Base-by-base conservation (phyloP, 1,140 invertebrate genomes). In the Drosophila prosaltans region DNA sequence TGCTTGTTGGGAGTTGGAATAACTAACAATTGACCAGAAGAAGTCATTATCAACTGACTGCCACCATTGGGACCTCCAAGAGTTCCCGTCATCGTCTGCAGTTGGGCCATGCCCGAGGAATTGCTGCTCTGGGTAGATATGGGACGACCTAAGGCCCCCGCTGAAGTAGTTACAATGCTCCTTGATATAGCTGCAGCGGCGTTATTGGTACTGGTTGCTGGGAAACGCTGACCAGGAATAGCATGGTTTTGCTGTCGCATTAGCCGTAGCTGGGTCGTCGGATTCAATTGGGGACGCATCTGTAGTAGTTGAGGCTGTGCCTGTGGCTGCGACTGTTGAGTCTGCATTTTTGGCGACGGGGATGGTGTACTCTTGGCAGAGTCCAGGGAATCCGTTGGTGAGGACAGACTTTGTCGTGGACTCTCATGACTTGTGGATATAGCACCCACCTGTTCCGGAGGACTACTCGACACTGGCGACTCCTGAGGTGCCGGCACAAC, bases 191-290 rank as follows among this genome's bases (percentile, higher is more conserved):
- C 78, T 10, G 79, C 64, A 54, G 57, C 68, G 6, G 69, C 81
- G 10, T 68, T 71, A 16, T 60, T 79, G 55, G 73, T 77, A 32
- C 74, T 77, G 48, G 63, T 48, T 0, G 81, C 6, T 11, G 65
- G 40, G 0, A 36, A 32, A 21, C 82, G 67, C 32, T 86, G 79
- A 10, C 63, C 43, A 51, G 73, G 58, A 16, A 72, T 55, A 36
- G 75, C 60, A 41, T 79, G 80, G 0, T 51, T 24, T 58, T 76
- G 73, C 32, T 77, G 54, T 0, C 74, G 74, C 74, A 77, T 65
- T 32, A 77, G 51, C 2, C 74, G 65, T 0, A 77, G 59, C 9
- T 72, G 95, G 95, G 48, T 94, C 6, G 96, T 95, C 3, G 96
- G 72, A 32, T 8, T 95, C 93, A 2, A 90, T 88, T 81, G 92